A percentile compares a stretch with the other conserved stretches of the same genome.
Evolutionary conservation across 2,888 invertebrate genomes (phyloP).

Genomic region (Lottia gigantea): DNA sequence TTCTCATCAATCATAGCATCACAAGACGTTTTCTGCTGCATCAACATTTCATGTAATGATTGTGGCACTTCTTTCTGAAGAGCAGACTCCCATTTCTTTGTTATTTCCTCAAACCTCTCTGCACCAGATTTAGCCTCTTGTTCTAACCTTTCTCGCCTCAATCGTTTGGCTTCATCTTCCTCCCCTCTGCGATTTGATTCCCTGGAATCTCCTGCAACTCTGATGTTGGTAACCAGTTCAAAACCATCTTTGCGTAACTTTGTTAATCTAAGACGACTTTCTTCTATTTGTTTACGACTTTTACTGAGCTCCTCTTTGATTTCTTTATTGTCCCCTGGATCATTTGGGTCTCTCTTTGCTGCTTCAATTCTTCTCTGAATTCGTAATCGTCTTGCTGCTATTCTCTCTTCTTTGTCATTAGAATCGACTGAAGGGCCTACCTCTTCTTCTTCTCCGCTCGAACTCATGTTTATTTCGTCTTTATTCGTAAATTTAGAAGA

Average conservation of each 20-base stretch:
- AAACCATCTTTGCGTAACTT: slow-evolving; percentile 66
- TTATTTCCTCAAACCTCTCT: slow-evolving; percentile 68
- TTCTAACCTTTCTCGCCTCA: slow-evolving; percentile 66
- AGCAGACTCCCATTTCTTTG: slow-evolving; percentile 68
- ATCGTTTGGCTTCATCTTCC: slow-evolving; percentile 64
- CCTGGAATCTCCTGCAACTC: slow-evolving; percentile 67
- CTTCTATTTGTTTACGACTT: slow-evolving; percentile 66
- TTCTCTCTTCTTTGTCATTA: slow-evolving; percentile 77
- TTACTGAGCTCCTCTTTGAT: slow-evolving; percentile 65
- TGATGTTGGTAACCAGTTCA: slow-evolving; percentile 67
- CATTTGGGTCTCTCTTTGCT: slow-evolving; percentile 41
- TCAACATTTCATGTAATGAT: slow-evolving; percentile 67
- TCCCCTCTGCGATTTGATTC: slow-evolving; percentile 62
- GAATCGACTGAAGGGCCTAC: slow-evolving; percentile 71
- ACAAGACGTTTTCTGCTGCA: slow-evolving; percentile 66
- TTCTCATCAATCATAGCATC: slow-evolving; percentile 68
- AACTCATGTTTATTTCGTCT: slow-evolving; percentile 54
- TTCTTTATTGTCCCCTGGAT: slow-evolving; percentile 58
- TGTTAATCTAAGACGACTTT: slow-evolving; percentile 64
- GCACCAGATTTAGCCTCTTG: slow-evolving; percentile 66
- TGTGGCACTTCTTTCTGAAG: slow-evolving; percentile 68
- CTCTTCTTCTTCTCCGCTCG: slow-evolving; percentile 65
- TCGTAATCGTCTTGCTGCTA: slow-evolving; percentile 77
- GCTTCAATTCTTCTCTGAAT: slow-evolving; percentile 73
- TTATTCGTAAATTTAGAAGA: too few relatives aligned